A percentile compares a stretch with the other conserved stretches of the same genome.
phyloP scores from a whole-genome alignment of 2,113 vertebrate genomes.

The Calidris pygmaea region DNA sequence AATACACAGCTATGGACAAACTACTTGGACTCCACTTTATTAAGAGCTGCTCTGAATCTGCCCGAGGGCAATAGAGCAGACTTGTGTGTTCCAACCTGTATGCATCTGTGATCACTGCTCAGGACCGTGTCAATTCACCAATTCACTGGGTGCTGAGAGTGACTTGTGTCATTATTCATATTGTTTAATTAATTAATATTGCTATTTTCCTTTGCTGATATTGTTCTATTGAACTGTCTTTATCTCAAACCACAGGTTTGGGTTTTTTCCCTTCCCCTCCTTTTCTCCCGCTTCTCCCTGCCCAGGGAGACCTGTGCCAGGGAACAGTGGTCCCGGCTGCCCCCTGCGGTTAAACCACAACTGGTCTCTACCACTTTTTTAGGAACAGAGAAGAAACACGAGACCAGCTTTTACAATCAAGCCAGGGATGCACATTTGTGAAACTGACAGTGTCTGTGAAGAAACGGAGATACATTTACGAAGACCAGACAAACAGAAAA shows the following conservation, averaged over 20 bases:
- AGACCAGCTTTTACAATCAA: background rate
- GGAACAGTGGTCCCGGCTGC: background rate
- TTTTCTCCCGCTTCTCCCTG: background rate
- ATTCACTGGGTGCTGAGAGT: background rate
- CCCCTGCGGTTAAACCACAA: background rate
- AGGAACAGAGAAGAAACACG: background rate
- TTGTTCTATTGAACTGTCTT: background rate
- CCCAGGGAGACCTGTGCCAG: background rate
- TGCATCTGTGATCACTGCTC: background rate
- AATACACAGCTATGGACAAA: background rate
- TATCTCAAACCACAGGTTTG: background rate
- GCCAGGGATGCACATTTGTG: background rate
- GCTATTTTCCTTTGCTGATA: background rate
- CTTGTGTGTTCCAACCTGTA: background rate
- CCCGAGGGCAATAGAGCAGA: background rate
- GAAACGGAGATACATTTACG: background rate
- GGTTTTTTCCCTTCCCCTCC: background rate
- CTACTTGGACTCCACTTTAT: background rate
- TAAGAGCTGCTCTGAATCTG: background rate
- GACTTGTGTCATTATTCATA: background rate
- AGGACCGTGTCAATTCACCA: background rate
- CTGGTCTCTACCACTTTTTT: background rate
- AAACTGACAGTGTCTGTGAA: background rate
- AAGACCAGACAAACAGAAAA: background rate
- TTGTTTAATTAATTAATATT: background rate